Percentiles rank a stretch among this genome's conserved stretches.
These are phyloP conservation scores for Pristionchus arcanus DNA, from an alignment of 2,888 invertebrate species.

Conservation along the genomic window DNA sequence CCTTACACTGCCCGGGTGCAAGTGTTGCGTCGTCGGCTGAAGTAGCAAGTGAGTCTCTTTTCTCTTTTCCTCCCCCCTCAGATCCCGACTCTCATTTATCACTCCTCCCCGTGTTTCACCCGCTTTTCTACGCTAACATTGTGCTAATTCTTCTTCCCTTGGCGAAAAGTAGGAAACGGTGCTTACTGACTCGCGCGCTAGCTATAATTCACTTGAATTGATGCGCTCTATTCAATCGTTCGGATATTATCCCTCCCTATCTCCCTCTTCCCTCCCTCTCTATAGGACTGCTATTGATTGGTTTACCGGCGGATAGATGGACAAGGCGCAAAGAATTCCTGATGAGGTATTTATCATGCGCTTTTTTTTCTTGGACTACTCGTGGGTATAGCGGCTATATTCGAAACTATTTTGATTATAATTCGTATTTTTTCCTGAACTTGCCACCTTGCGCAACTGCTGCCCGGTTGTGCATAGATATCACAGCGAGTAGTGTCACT, in stretches of 20 bases:
- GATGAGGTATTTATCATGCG: background rate
- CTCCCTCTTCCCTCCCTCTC: background rate
- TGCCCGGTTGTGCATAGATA: background rate
- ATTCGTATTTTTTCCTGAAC: background rate
- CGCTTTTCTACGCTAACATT: constrained; percentile 27
- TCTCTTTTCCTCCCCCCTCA: background rate
- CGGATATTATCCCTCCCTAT: constrained; percentile 46
- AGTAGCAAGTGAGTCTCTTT: constrained; percentile 25
- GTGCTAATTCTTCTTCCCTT: background rate
- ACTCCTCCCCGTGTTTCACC: background rate
- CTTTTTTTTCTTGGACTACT: background rate
- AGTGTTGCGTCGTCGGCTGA: background rate
- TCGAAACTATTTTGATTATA: background rate
- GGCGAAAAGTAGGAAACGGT: background rate
- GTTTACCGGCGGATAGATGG: background rate
- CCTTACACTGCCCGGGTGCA: constrained; percentile 39
- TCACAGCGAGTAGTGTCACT: constrained; percentile 34
- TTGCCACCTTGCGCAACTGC: background rate
- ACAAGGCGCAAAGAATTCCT: background rate
- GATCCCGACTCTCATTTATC: constrained; percentile 21
- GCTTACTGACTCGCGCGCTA: background rate
- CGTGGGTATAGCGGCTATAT: background rate
- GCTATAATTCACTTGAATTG: constrained; percentile 41
- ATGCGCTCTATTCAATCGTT: constrained; percentile 48
- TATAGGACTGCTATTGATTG: constrained; percentile 23